Base-by-base conservation (phyloP, 2,888 invertebrate species). In the Hemaris fuciformis region DNA sequence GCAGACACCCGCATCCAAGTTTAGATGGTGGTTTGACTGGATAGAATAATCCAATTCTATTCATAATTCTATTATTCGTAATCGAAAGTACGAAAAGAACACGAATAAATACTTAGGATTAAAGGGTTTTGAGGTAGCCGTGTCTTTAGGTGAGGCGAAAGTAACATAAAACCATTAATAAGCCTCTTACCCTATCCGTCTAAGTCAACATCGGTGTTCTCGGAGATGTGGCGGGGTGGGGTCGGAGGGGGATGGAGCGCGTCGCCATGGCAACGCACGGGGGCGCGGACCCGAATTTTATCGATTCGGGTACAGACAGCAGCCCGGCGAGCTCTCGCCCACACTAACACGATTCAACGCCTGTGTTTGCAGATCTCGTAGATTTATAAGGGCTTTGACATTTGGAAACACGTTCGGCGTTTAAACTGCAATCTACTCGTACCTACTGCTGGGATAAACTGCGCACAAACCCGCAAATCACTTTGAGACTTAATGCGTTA, bases 171-270 rank as follows among this genome's bases (percentile, higher is more conserved):
- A 89, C 90, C 91, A 91, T 91, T 92, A 91, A 89, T 92, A 91
- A 91, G 89, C 90, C 90, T 91, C 90, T 91, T 92, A 91, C 91
- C 88, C 91, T 89, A 91, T 91, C 88, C 91, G 89, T 92, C 91
- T 91, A 88, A 91, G 91, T 91, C 91, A 91, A 91, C 91, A 91
- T 88, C 87, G 88, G 85, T 89, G 90, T 87, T 85, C 85, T 84
- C 80, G 67, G 89, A 87, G 89, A 85, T 83, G 84, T 77, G 81
- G 79, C 65, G 81, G 77, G 74, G 73, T 66, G 83, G 75, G n/a
- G 67, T 70, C 74, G 69, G 64, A 71, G 66, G 80, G 74, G 72
- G 74, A 76, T 78, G 75, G 83, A 81, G 88, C 77, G 82, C 81
- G 89, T 91, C 75, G 82, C 78, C 84, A 80, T 89, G 81, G 80